phyloP scores from a whole-genome alignment of 2,888 invertebrate genomes.

The Ornithoptera alexandrae region DNA sequence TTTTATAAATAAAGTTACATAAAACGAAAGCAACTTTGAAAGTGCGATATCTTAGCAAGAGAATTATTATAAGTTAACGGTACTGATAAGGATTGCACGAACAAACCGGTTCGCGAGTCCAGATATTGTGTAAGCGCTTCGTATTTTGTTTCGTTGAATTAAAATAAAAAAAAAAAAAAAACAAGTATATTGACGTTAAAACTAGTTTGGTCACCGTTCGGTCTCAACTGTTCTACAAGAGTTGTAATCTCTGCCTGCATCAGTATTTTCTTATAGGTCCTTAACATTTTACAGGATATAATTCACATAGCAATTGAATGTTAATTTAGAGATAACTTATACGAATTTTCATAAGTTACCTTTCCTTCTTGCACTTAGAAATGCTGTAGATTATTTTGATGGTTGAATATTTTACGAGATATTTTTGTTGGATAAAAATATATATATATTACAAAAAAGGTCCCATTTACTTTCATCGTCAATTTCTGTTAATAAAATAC shows the following conservation, averaged over 20 bases:
- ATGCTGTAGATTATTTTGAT: too few species aligned
- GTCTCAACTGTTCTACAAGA: conserved; percentile 36
- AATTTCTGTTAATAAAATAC: too few species aligned
- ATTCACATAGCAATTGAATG: too few species aligned
- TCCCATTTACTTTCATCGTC: too few species aligned
- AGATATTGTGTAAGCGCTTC: conserved; percentile 40
- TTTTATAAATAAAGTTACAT: background rate
- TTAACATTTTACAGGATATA: background rate
- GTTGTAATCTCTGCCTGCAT: conserved; percentile 26
- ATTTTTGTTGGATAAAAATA: too few species aligned
- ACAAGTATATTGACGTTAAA: conserved; percentile 40
- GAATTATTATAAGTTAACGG: conserved; percentile 24
- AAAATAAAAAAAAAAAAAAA: conserved; percentile 46
- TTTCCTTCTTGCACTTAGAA: too few species aligned
- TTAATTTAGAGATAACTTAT: too few species aligned
- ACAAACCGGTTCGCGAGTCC: conserved; percentile 20
- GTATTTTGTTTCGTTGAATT: conserved; percentile 36
- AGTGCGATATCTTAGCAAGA: conserved; percentile 11
- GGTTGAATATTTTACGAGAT: too few species aligned
- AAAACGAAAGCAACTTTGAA: conserved; percentile 13
- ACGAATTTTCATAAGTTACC: too few species aligned
- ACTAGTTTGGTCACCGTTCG: conserved; percentile 42
- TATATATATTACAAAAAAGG: too few species aligned
- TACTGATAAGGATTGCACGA: conserved; percentile 16
- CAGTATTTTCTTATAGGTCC: conserved; percentile 9